Percentiles rank a stretch among this genome's conserved stretches.
Evolutionary conservation across 2,113 vertebrate species (phyloP).

Genomic region (Pomatostomus ruficeps): DNA sequence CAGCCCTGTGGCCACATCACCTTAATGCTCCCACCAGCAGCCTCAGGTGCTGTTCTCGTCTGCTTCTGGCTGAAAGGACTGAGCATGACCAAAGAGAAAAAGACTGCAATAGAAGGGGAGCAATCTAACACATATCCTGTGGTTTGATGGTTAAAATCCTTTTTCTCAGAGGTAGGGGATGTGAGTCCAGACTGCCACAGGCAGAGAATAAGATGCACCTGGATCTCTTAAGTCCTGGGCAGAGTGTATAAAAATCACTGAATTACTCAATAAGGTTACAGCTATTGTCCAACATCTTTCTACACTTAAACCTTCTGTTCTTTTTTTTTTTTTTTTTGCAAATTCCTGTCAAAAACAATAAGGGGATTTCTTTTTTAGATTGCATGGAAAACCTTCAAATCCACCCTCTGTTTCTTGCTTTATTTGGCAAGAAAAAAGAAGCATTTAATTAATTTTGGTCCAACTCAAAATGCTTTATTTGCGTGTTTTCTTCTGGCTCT

Average conservation of each 20-base stretch:
- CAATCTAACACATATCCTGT: neutral
- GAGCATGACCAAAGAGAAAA: neutral
- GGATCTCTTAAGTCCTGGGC: neutral
- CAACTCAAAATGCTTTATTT: neutral
- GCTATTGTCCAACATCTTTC: neutral
- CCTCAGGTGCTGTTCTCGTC: neutral
- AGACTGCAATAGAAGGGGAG: neutral
- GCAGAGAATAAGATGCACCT: neutral
- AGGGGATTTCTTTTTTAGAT: neutral
- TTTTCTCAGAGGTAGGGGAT: neutral
- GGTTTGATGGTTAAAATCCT: neutral
- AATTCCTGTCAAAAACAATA: neutral
- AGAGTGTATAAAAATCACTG: neutral
- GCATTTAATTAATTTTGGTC: neutral
- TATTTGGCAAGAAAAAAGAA: neutral
- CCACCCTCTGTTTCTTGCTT: neutral
- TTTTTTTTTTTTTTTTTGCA: neutral
- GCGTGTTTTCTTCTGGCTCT: neutral
- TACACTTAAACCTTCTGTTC: neutral
- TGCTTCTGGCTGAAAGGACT: neutral
- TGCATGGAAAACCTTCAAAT: neutral
- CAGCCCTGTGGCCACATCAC: too few species aligned
- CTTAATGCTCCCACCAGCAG: neutral
- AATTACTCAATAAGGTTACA: neutral
- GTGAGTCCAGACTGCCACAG: neutral